Conservation (phyloP, 2,797 vertebrate species). For the Buphagus erythrorhynchus region DNA sequence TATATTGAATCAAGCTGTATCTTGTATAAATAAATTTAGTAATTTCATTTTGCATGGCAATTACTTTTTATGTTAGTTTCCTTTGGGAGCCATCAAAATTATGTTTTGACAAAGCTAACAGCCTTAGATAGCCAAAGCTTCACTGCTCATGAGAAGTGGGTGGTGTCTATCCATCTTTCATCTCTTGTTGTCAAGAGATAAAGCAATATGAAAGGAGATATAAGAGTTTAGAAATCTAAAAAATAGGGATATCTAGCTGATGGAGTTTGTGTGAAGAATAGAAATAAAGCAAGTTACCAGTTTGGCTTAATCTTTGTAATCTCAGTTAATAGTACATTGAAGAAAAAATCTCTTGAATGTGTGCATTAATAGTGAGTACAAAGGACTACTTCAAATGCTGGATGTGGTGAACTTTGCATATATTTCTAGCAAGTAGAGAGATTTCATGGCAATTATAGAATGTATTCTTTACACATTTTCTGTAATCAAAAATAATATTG, state of each 20-base stretch:
- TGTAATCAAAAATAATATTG: neutral
- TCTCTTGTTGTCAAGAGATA: neutral
- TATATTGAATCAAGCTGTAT: neutral
- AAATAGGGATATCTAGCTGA: neutral
- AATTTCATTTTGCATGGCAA: neutral
- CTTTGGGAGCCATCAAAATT: neutral
- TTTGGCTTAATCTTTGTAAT: neutral
- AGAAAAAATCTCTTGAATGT: neutral
- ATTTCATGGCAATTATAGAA: neutral
- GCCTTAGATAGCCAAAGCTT: neutral
- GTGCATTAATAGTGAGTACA: neutral
- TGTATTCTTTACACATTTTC: neutral
- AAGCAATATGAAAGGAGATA: neutral
- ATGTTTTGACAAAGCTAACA: neutral
- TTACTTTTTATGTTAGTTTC: neutral
- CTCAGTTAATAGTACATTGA: neutral
- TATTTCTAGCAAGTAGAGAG: neutral
- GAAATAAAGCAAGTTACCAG: neutral
- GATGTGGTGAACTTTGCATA: neutral
- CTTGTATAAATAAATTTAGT: neutral
- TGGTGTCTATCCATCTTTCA: neutral
- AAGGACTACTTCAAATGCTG: neutral
- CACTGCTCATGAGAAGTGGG: neutral
- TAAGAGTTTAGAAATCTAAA: neutral
- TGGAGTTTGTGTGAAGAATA: neutral